These are phyloP conservation scores for Pangasius krempfi DNA, from an alignment of 2,797 vertebrate species.

Conservation along the genomic window DNA sequence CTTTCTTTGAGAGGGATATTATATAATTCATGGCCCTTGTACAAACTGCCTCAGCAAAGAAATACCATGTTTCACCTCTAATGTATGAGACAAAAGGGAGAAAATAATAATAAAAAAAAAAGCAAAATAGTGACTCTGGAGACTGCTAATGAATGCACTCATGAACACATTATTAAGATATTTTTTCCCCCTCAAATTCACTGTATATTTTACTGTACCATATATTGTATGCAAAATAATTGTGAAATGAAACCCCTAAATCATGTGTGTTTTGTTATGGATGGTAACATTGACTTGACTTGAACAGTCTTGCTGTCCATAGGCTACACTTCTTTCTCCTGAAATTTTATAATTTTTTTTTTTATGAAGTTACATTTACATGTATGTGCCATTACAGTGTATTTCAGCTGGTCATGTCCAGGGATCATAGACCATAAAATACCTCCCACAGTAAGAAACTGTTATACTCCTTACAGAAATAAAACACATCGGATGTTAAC, in stretches of 20 bases:
- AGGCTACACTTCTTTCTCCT: neutral
- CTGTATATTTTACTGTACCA: neutral
- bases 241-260: neutral
- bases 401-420: neutral
- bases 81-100: conserved; percentile 2
- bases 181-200: neutral
- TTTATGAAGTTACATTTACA: neutral
- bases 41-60: neutral
- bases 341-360: neutral
- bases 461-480: neutral
- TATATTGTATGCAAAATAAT: no score
- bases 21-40: neutral
- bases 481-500: neutral
- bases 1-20: neutral
- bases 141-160: neutral
- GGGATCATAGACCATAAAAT: neutral
- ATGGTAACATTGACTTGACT: neutral
- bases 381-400: neutral
- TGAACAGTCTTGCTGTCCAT: neutral
- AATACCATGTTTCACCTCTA: neutral
- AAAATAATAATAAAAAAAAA: neutral
- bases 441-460: neutral
- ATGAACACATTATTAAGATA: neutral
- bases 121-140: neutral
- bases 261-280: neutral